Conservation (phyloP, 1,140 invertebrate genomes). For the Cotesia glomerata region DNA sequence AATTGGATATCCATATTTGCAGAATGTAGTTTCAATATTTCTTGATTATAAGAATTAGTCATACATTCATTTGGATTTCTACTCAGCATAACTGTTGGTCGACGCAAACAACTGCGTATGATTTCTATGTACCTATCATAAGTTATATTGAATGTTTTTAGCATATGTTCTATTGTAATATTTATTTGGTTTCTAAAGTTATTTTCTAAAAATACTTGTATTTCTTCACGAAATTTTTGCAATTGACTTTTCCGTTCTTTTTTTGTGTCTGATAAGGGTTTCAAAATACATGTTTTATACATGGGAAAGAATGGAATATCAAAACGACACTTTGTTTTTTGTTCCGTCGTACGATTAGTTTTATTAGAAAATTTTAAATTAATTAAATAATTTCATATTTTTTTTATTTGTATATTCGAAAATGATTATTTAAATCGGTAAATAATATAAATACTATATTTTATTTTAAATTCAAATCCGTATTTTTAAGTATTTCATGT, state of each 20-base stretch:
- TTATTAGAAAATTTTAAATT: too few relatives aligned
- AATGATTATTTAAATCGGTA: too few relatives aligned
- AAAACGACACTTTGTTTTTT: conserved; percentile 34
- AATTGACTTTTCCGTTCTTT: conserved; percentile 10
- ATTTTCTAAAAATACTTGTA: conserved; percentile 4
- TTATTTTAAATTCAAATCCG: too few relatives aligned
- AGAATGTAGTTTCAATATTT: conserved; percentile 19
- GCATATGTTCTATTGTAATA: conserved; percentile 1
- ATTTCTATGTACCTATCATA: conserved; percentile 12
- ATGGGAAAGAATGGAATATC: conserved; percentile 31
- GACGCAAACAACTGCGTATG: conserved; percentile 8
- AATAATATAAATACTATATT: too few relatives aligned
- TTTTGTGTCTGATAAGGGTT: conserved; percentile 2
- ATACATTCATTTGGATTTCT: conserved; percentile 19
- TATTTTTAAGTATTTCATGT: too few relatives aligned
- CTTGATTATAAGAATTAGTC: conserved; percentile 30
- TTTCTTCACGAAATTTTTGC: too few relatives aligned
- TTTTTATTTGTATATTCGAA: too few relatives aligned
- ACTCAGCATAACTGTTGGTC: conserved; percentile 26
- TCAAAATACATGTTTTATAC: conserved; percentile 28
- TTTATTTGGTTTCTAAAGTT: neutral
- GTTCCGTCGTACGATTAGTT: too few relatives aligned
- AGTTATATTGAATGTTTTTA: conserved; percentile 12
- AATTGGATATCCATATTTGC: conserved; percentile 26
- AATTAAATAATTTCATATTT: too few relatives aligned